Evolutionary conservation across 2,797 vertebrate genomes (phyloP).

Genomic region (Sternotherus odoratus): DNA sequence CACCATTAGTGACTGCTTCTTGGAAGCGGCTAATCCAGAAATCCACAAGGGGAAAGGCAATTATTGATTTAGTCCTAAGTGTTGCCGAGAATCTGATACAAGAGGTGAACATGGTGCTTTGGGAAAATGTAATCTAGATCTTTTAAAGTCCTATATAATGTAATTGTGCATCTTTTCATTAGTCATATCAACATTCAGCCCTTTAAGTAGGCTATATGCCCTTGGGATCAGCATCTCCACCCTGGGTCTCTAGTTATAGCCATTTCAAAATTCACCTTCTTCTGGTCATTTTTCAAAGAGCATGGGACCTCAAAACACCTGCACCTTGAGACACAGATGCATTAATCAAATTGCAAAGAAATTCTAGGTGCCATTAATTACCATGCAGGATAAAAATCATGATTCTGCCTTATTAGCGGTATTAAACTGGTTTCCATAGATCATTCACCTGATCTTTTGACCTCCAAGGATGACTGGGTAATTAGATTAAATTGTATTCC

Average conservation of each 20-base stretch:
- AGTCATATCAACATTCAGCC: not conserved
- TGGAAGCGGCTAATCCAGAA: not conserved
- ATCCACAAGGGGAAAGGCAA: not conserved
- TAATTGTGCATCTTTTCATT: not conserved
- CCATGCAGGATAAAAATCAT: not conserved
- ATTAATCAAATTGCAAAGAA: not conserved
- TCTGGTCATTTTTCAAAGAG: not conserved
- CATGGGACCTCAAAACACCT: slow-evolving; percentile 14
- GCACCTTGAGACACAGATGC: not conserved
- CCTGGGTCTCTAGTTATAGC: not conserved
- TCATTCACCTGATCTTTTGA: not conserved
- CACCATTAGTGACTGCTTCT: not conserved
- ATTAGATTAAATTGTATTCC: not conserved
- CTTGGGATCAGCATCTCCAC: not conserved
- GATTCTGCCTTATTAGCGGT: slow-evolving; percentile 12
- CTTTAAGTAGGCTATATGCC: not conserved
- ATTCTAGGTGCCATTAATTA: not conserved
- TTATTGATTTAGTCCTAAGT: not conserved
- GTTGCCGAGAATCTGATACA: not conserved
- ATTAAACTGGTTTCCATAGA: not conserved
- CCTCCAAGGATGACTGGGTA: not conserved
- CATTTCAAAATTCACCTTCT: slow-evolving; percentile 30
- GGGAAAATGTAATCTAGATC: not conserved
- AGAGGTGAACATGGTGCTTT: not conserved
- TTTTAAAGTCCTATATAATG: not conserved